These are phyloP conservation scores for Drosophila elegans DNA, from an alignment of 1,140 invertebrate species.

Conservation along the genomic window DNA sequence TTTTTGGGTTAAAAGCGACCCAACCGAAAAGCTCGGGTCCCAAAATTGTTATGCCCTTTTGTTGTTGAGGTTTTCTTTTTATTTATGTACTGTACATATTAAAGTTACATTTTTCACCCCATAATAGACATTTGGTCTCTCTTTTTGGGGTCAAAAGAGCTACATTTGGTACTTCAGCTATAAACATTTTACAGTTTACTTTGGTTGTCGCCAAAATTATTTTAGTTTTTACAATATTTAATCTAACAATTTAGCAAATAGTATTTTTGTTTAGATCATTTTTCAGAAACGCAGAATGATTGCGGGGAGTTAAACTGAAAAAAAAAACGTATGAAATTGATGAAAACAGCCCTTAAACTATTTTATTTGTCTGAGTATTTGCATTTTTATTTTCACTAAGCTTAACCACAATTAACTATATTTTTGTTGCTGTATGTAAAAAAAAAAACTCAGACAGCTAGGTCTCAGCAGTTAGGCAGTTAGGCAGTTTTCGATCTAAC, in stretches of 20 bases:
- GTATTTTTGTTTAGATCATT: no score
- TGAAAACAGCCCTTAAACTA: no score
- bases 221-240: no score
- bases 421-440: no score
- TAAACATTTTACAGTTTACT: not conserved
- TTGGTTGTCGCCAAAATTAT: not conserved
- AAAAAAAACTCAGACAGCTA: not conserved
- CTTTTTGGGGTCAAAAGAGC: not conserved
- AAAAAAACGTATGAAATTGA: no score
- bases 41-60: slow-evolving; percentile 33
- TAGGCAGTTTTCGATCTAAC: slow-evolving; percentile 6
- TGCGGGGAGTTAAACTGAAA: no score
- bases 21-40: slow-evolving; percentile 2
- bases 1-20: slow-evolving; percentile 10
- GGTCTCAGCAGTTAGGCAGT: slow-evolving; percentile 7
- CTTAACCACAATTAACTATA: no score
- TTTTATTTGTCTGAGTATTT: no score
- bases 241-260: no score
- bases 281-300: no score
- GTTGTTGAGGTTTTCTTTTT: slow-evolving; percentile 11
- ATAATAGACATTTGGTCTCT: not conserved
- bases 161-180: not conserved
- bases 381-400: no score
- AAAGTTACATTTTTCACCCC: slow-evolving; percentile 4
- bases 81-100: slow-evolving; percentile 27